Percentiles rank a stretch among this genome's conserved stretches.
Evolutionary conservation across 2,113 vertebrate species (phyloP).

Genomic region (Nerophis lumbriciformis): DNA sequence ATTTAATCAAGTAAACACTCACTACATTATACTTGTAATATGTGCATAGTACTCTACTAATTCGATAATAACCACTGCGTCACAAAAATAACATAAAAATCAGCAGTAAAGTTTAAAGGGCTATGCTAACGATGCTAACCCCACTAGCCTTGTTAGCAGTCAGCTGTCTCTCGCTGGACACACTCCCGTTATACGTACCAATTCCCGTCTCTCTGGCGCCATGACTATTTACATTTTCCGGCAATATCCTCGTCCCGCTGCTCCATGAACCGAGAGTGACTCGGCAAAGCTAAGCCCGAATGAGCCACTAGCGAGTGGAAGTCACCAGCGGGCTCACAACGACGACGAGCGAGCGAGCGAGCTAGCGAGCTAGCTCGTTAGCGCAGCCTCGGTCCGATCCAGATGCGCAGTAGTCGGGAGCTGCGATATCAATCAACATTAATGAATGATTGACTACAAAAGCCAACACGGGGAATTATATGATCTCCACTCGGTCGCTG

Average conservation of each 20-base stretch:
- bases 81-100: not conserved
- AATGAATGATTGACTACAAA: not conserved
- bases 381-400: constrained; percentile 41
- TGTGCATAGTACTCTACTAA: no score
- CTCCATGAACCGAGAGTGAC: no score
- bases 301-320: constrained; percentile 14
- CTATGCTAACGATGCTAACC: constrained; percentile 32
- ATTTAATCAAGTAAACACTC: no score
- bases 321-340: constrained; percentile 4
- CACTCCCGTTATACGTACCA: constrained; percentile 41
- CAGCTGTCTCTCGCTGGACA: not conserved
- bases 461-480: rapidly evolving
- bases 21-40: not conserved
- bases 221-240: constrained; percentile 58
- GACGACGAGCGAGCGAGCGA: not conserved
- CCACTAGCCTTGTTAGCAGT: constrained; percentile 8
- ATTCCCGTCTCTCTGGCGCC: constrained; percentile 55
- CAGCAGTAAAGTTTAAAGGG: constrained; percentile 25
- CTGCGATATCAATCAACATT: constrained; percentile 9
- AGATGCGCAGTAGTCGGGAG: constrained; percentile 53
- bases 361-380: constrained; percentile 21
- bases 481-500: not conserved
- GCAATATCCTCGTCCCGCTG: not conserved
- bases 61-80: not conserved
- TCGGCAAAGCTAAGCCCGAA: constrained; percentile 1